Conservation (phyloP, 1,140 invertebrate species). For the Harlomillsia oculata region DNA sequence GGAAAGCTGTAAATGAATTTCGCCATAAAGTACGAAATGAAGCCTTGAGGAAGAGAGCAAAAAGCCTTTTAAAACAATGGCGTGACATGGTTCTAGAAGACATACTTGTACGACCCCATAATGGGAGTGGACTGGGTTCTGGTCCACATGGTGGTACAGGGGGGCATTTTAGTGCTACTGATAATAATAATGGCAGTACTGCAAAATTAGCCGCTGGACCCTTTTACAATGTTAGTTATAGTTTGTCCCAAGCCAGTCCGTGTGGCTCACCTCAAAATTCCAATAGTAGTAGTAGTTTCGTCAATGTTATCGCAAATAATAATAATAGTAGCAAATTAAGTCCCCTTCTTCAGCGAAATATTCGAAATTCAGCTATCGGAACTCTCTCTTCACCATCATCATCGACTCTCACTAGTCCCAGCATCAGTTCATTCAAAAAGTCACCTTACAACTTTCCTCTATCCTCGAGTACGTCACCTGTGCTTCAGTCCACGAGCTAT, state of each 20-base stretch:
- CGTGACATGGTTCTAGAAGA: conserved; percentile 58
- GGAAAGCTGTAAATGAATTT: conserved; percentile 85
- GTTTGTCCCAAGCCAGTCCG: conserved; percentile 13
- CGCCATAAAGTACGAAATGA: conserved; percentile 72
- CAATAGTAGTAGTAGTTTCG: conserved; percentile 16
- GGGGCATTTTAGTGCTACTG: neutral
- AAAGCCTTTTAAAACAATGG: conserved; percentile 84
- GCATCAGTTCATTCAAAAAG: conserved; percentile 12
- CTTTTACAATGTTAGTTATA: too few species aligned
- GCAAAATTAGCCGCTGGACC: too few species aligned
- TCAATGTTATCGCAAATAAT: conserved; percentile 10
- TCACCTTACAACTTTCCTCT: conserved; percentile 4
- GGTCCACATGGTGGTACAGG: neutral
- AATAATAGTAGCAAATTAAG: conserved; percentile 18
- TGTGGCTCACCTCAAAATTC: conserved; percentile 18
- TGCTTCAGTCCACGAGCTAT: conserved; percentile 17
- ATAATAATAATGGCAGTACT: neutral
- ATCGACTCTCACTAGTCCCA: conserved; percentile 18
- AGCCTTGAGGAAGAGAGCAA: conserved; percentile 68
- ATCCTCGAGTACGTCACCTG: conserved; percentile 13
- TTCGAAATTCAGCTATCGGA: conserved; percentile 11
- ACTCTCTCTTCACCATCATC: conserved; percentile 13
- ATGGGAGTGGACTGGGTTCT: neutral
- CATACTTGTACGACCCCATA: neutral
- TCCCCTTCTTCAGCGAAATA: conserved; percentile 1